These are phyloP conservation scores for Coregonus clupeaformis DNA, from an alignment of 2,113 vertebrate species.

Conservation along the genomic window DNA sequence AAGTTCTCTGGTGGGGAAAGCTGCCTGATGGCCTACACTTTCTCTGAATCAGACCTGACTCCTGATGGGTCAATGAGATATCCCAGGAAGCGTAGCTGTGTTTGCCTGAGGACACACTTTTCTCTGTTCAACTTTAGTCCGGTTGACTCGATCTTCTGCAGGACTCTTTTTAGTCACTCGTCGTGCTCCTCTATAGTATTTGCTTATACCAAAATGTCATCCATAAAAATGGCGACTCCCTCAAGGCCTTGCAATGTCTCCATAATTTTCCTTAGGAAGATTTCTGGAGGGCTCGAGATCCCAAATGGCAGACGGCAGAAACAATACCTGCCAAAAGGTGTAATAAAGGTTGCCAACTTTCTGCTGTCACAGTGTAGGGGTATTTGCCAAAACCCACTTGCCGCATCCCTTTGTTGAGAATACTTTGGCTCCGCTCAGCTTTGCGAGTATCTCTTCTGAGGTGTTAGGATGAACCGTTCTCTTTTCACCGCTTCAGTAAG, in stretches of 20 bases:
- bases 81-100: slow-evolving; percentile 9
- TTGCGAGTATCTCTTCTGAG: slow-evolving; percentile 28
- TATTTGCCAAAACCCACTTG: slow-evolving; percentile 65
- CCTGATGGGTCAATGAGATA: neutral
- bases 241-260: slow-evolving; percentile 52
- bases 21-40: slow-evolving; percentile 4
- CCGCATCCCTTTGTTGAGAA: slow-evolving; percentile 45
- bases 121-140: slow-evolving; percentile 19
- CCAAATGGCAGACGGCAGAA: slow-evolving; percentile 65
- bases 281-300: slow-evolving; percentile 21
- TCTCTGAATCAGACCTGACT: slow-evolving; percentile 10
- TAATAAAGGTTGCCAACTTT: slow-evolving; percentile 67
- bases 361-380: slow-evolving; percentile 55
- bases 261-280: slow-evolving; percentile 58
- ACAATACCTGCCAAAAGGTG: slow-evolving; percentile 58
- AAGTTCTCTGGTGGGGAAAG: slow-evolving; percentile 5
- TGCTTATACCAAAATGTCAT: slow-evolving; percentile 3
- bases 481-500: too few species aligned
- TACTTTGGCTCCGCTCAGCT: slow-evolving; percentile 45
- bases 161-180: neutral
- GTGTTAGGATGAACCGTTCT: too few species aligned
- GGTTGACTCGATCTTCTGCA: neutral
- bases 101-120: slow-evolving; percentile 10
- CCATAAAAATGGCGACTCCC: neutral
- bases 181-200: slow-evolving; percentile 3